phyloP scores from a whole-genome alignment of 1,140 invertebrate species.

The Sweltsa coloradensis region DNA sequence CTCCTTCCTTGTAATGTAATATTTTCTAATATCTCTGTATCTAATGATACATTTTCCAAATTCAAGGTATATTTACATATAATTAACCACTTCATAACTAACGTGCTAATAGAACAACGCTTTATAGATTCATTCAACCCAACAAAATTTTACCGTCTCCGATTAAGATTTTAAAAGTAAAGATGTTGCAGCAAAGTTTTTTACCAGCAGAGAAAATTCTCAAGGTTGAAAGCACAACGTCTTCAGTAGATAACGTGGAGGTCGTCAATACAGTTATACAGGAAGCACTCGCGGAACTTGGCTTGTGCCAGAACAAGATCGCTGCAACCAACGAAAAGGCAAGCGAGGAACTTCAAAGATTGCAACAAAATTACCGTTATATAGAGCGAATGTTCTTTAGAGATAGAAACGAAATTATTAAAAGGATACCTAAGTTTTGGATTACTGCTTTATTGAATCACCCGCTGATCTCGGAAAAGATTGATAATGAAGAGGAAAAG shows the following conservation, averaged over 20 bases:
- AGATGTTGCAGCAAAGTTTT: too few relatives aligned
- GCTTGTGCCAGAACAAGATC: conserved; percentile 69
- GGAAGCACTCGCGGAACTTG: conserved; percentile 62
- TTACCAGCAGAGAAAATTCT: conserved; percentile 27
- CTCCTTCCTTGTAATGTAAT: too few relatives aligned
- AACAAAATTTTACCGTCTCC: too few relatives aligned
- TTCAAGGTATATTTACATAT: too few relatives aligned
- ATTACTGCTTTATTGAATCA: conserved; percentile 84
- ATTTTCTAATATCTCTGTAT: too few relatives aligned
- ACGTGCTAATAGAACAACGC: too few relatives aligned
- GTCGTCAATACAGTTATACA: conserved; percentile 52
- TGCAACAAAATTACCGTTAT: conserved; percentile 87
- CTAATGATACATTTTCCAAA: too few relatives aligned
- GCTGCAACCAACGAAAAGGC: conserved; percentile 72
- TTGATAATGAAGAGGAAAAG: conserved; percentile 80
- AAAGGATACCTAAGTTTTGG: conserved; percentile 85
- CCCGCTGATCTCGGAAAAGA: conserved; percentile 69
- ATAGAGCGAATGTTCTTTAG: conserved; percentile 74
- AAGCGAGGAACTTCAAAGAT: conserved; percentile 80
- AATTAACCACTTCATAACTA: too few relatives aligned
- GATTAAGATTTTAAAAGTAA: too few relatives aligned
- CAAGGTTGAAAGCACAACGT: conserved; percentile 21
- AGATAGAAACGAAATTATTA: conserved; percentile 70
- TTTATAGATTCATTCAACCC: too few relatives aligned
- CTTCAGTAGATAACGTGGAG: conserved; percentile 9